Percentiles rank a stretch among this genome's conserved stretches.
Evolutionary conservation across 2,797 vertebrate genomes (phyloP).

Genomic region (Pogoniulus pusillus): DNA sequence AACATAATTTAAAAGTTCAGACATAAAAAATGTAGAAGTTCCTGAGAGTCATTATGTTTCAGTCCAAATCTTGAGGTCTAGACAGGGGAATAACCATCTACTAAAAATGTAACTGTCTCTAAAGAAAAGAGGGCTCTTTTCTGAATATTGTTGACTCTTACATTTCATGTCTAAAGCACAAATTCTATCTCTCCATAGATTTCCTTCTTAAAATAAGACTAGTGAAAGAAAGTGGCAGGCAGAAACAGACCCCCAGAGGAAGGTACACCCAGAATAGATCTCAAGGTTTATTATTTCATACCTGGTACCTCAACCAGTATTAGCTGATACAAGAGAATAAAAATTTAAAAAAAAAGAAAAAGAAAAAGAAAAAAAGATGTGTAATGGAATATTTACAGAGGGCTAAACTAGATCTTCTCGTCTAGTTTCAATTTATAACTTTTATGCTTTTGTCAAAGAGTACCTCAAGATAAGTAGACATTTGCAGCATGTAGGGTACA

Average conservation of each 20-base stretch:
- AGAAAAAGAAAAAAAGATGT: background rate
- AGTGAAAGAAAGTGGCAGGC: background rate
- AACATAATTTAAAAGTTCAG: background rate
- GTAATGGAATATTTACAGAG: background rate
- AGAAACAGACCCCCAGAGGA: background rate
- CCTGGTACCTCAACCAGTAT: background rate
- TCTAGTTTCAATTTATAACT: background rate
- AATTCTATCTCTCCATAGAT: background rate
- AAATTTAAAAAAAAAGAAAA: background rate
- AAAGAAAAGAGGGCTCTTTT: accelerated
- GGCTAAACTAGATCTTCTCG: background rate
- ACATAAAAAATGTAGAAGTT: background rate
- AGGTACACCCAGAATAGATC: background rate
- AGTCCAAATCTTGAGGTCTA: background rate
- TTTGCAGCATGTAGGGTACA: background rate
- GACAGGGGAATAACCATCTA: background rate
- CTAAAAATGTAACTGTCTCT: background rate
- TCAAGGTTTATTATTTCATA: background rate
- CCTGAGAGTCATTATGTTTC: background rate
- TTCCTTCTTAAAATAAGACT: background rate
- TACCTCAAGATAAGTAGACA: background rate
- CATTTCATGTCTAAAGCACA: background rate
- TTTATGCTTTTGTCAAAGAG: background rate
- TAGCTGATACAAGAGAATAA: background rate
- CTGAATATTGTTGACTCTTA: background rate